phyloP scores from a whole-genome alignment of 1,140 invertebrate species.

The Harpegnathos saltator region DNA sequence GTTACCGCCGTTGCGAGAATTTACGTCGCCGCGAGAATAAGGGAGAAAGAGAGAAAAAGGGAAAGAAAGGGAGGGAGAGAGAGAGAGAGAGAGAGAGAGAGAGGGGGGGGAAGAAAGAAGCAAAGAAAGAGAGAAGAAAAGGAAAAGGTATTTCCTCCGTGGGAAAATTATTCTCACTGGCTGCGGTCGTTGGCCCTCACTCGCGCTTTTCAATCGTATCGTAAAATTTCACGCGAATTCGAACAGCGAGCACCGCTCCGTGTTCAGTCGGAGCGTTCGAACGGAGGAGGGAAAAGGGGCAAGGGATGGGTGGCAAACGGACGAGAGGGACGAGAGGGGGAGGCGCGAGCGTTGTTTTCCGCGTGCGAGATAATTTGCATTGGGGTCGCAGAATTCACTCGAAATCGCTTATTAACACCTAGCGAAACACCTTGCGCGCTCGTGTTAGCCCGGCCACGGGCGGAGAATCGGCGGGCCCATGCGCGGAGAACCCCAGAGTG shows the following conservation, averaged over 20 bases:
- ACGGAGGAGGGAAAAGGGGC: not conserved
- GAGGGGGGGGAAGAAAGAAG: too few species aligned
- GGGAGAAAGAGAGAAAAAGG: slow-evolving; percentile 52
- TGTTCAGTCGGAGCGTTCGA: not conserved
- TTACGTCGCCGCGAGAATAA: slow-evolving; percentile 80
- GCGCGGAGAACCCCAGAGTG: slow-evolving; percentile 73
- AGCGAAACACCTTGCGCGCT: slow-evolving; percentile 74
- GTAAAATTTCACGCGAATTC: not conserved
- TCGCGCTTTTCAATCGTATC: not conserved
- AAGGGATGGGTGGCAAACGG: too few species aligned
- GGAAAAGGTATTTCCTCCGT: not conserved
- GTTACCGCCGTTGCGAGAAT: slow-evolving; percentile 66
- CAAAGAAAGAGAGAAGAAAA: too few species aligned
- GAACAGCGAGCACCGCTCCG: not conserved
- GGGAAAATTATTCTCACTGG: slow-evolving; percentile 25
- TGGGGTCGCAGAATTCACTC: not conserved
- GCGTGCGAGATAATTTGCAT: too few species aligned
- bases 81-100: too few species aligned
- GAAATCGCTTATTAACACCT: not conserved
- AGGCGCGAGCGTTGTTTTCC: too few species aligned
- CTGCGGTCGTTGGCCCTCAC: not conserved
- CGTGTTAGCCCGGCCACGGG: slow-evolving; percentile 65
- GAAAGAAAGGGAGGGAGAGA: slow-evolving; percentile 45
- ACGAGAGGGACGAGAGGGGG: too few species aligned
- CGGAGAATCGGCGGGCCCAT: slow-evolving; percentile 78